Evolutionary conservation across 2,797 vertebrate species (phyloP), one percentile per base, ranked within the genome.

Genomic region (Neoniphon sammara): DNA sequence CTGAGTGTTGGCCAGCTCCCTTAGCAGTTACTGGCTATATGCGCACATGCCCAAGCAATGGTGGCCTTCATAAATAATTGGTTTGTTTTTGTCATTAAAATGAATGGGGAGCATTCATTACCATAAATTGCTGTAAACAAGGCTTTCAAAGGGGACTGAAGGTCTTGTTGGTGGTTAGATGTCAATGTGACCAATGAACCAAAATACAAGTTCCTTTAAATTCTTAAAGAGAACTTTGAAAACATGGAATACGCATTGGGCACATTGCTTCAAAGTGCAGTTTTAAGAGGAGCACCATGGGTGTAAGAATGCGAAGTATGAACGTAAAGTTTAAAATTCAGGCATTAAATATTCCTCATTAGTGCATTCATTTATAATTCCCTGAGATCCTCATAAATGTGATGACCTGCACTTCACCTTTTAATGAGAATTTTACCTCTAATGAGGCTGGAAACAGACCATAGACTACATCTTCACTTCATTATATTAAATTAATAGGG

Each of bases 351-450:
- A 66, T 78, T 76, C 61, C 78, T 81, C 61, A 80, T 83, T 85
- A 82, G 73, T 20, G 30, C 39, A 66, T 70, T 77, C 3, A 80
- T 85, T 88, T 72, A 70, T 17, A 62, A 79, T 79, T 82, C 77
- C 67, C 76, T 1, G 65, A 52, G 65, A 77, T 82, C 25, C 65
- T 77, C 66, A 56, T 77, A 77, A 81, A 77, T 58, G 39, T 52
- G 70, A 66, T 75, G 82, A 86, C 82, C 82, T 78, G 68, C 77
- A 81, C 70, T 64, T 83, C 72, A 86, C 78, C 81, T 83, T 81
- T 86, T 85, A 88, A 85, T 81, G 82, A 85, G 75, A 82, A 47
- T 74, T 81, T 75, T 77, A 70, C 61, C 70, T 78, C 70, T 78
- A 86, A 88, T 82, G 84, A 90, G 75, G 60, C 68, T 18, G 47